Evolutionary conservation across 2,888 invertebrate genomes (phyloP).

Genomic region (Brenthis daphne): DNA sequence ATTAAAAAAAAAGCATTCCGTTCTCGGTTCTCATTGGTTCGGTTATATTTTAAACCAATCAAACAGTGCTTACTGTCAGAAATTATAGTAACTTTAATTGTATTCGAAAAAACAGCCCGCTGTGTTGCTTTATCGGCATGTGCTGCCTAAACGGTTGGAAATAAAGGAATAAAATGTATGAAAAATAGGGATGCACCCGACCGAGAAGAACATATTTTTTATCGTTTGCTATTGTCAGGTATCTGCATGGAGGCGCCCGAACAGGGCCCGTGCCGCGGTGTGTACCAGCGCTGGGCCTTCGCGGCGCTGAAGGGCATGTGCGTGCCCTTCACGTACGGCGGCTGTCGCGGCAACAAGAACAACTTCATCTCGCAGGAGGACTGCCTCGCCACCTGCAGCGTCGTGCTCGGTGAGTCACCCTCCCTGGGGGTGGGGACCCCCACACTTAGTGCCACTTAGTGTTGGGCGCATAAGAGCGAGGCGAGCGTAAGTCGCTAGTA

Average conservation of each 20-base stretch:
- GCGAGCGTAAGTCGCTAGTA: too few species aligned
- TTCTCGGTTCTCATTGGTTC: too few species aligned
- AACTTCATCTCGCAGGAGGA: conserved; percentile 92
- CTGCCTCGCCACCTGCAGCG: conserved; percentile 87
- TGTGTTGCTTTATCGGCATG: too few species aligned
- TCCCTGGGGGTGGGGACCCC: too few species aligned
- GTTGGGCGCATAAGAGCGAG: neutral
- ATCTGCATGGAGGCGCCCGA: conserved; percentile 91
- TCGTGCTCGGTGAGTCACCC: conserved; percentile 79
- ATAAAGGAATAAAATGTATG: too few species aligned
- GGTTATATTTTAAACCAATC: too few species aligned
- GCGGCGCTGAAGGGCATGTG: conserved; percentile 88
- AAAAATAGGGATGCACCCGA: neutral
- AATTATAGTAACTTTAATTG: too few species aligned
- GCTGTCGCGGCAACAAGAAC: conserved; percentile 94
- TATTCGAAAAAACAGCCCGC: too few species aligned
- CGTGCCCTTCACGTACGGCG: conserved; percentile 93
- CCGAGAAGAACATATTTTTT: neutral
- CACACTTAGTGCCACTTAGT: too few species aligned
- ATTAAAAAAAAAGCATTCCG: too few species aligned
- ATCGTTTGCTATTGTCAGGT: conserved; percentile 72
- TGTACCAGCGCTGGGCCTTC: conserved; percentile 94
- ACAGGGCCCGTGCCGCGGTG: conserved; percentile 93
- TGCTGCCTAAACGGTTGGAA: too few species aligned
- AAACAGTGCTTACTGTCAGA: too few species aligned